Conservation (phyloP, 2,888 invertebrate genomes). For the Diloba caeruleocephala region DNA sequence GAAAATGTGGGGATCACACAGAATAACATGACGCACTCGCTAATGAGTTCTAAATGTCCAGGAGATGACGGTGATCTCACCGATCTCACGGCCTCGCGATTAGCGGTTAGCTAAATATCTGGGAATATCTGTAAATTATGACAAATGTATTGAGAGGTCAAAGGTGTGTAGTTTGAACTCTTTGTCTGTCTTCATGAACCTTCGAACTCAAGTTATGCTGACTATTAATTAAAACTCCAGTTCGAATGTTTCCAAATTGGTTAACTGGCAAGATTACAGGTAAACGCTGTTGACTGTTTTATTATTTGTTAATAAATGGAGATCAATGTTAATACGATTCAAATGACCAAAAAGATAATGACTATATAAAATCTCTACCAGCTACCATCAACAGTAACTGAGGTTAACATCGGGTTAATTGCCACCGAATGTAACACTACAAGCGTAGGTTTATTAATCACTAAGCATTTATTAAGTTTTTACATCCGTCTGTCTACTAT, state of each 20-base stretch:
- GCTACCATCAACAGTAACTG: constrained; percentile 11
- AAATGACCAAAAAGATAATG: neutral
- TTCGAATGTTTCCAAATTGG: too few species aligned
- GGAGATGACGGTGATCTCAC: constrained; percentile 21
- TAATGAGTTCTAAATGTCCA: constrained; percentile 55
- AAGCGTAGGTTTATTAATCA: constrained; percentile 30
- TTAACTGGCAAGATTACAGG: too few species aligned
- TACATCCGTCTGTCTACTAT: constrained; percentile 10
- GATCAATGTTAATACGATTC: neutral
- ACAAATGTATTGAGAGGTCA: constrained; percentile 9
- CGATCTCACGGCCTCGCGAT: constrained; percentile 47
- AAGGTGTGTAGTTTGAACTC: neutral
- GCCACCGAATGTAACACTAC: constrained; percentile 17
- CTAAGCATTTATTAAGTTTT: constrained; percentile 36
- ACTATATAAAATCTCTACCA: constrained; percentile 4
- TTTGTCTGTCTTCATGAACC: too few species aligned
- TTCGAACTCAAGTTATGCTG: too few species aligned
- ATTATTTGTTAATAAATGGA: too few species aligned
- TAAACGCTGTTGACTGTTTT: too few species aligned
- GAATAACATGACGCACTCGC: constrained; percentile 33
- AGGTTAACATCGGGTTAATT: constrained; percentile 47
- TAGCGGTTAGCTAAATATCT: constrained; percentile 46
- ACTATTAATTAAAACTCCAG: too few species aligned
- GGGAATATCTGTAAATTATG: constrained; percentile 22
- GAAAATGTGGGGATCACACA: constrained; percentile 14